These are phyloP conservation scores for Halcyon smyrnensis DNA, from an alignment of 2,797 vertebrate genomes.

Conservation along the genomic window DNA sequence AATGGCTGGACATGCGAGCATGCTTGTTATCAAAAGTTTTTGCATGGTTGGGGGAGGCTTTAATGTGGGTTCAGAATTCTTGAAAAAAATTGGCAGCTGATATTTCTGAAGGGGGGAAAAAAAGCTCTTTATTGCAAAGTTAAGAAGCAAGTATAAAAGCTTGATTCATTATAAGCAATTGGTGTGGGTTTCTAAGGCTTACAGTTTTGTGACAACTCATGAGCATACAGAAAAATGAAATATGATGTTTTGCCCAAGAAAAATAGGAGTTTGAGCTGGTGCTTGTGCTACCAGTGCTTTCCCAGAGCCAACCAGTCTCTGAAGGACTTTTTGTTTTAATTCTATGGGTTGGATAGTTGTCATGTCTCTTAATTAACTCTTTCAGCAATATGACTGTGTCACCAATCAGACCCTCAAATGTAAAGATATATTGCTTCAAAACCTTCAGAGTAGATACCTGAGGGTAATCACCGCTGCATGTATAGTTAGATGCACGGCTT, in stretches of 20 bases:
- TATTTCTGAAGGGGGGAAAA: conserved; percentile 15
- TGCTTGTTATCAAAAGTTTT: conserved; percentile 43
- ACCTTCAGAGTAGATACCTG: background rate
- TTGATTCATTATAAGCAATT: conserved; percentile 29
- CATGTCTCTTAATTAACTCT: background rate
- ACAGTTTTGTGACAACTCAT: background rate
- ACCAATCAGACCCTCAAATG: background rate
- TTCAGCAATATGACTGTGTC: background rate
- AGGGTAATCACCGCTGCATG: background rate
- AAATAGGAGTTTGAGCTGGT: background rate
- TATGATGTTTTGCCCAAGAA: background rate
- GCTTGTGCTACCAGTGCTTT: background rate
- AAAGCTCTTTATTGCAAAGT: conserved; percentile 42
- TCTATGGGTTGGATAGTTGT: background rate
- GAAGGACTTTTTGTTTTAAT: background rate
- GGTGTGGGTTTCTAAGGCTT: conserved; percentile 37
- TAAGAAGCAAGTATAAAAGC: conserved; percentile 47
- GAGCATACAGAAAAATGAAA: background rate
- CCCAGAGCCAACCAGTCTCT: background rate
- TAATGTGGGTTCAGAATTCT: conserved; percentile 62
- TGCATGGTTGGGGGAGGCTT: background rate
- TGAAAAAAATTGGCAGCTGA: conserved; percentile 26
- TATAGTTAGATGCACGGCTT: background rate
- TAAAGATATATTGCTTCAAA: background rate
- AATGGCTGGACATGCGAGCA: background rate